Conservation (phyloP, 2,888 invertebrate species). For the Phrixothrix hirtus region DNA sequence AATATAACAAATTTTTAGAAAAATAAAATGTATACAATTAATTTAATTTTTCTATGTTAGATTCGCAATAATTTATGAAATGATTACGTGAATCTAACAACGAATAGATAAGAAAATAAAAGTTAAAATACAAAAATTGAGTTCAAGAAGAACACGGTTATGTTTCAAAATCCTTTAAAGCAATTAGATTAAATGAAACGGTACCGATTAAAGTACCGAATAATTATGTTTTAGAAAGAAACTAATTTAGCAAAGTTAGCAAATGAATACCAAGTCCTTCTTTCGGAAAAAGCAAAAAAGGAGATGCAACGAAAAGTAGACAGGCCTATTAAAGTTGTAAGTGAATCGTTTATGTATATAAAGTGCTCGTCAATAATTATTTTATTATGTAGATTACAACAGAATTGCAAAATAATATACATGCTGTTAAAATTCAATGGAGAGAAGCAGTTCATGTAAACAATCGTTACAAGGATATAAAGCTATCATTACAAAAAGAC, state of each 20-base stretch:
- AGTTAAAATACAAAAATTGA: too few relatives aligned
- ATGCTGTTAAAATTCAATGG: constrained; percentile 79
- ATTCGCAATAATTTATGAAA: too few relatives aligned
- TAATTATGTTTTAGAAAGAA: constrained; percentile 55
- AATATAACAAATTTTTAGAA: too few relatives aligned
- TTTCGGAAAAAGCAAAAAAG: constrained; percentile 63
- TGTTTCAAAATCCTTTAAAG: too few relatives aligned
- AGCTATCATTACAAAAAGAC: constrained; percentile 70
- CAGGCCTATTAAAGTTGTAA: constrained; percentile 69
- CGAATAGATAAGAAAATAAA: too few relatives aligned
- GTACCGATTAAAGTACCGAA: too few relatives aligned
- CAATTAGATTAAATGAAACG: too few relatives aligned
- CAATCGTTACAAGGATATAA: constrained; percentile 75
- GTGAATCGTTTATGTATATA: constrained; percentile 2
- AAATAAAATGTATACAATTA: too few relatives aligned
- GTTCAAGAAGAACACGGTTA: too few relatives aligned
- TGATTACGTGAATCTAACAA: too few relatives aligned
- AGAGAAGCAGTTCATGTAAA: constrained; percentile 79
- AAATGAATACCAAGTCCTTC: constrained; percentile 64
- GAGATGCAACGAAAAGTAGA: constrained; percentile 52
- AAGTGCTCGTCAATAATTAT: neutral
- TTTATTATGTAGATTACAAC: constrained; percentile 61
- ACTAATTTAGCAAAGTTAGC: constrained; percentile 62
- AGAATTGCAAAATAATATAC: constrained; percentile 79
- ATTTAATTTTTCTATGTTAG: too few relatives aligned